phyloP scores from a whole-genome alignment of 1,140 invertebrate species.

The Leptestheria dahalacensis region DNA sequence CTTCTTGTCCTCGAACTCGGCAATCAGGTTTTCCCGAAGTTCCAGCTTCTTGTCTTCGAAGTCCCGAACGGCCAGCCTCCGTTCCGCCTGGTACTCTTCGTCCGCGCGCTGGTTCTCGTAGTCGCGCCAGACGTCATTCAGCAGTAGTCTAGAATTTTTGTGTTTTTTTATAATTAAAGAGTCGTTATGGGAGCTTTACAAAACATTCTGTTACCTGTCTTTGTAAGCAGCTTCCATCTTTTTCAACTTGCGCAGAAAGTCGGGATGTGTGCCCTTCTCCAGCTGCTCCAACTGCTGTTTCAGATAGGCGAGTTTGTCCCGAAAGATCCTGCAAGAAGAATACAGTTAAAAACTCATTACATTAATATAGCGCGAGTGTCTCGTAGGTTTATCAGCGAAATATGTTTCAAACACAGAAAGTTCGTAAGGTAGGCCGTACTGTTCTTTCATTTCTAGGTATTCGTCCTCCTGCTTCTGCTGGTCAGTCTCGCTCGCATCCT shows the following conservation, averaged over 20 bases:
- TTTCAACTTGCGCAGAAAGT: constrained; percentile 65
- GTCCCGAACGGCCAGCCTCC: constrained; percentile 71
- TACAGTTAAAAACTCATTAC: constrained; percentile 11
- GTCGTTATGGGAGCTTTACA: not conserved
- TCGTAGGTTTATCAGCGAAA: not conserved
- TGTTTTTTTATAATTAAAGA: constrained; percentile 5
- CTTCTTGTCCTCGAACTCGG: constrained; percentile 83
- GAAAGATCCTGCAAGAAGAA: constrained; percentile 58
- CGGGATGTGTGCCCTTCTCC: constrained; percentile 67
- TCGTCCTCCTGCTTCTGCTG: constrained; percentile 58
- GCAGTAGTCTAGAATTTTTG: constrained; percentile 35
- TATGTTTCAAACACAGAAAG: not conserved
- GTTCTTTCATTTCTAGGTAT: constrained; percentile 72
- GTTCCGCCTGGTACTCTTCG: constrained; percentile 71
- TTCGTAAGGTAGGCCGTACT: constrained; percentile 42
- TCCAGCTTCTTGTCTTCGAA: constrained; percentile 92
- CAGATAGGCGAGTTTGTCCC: constrained; percentile 74
- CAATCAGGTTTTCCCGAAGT: constrained; percentile 71
- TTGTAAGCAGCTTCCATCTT: constrained; percentile 65
- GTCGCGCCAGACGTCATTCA: constrained; percentile 70
- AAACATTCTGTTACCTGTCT: constrained; percentile 37
- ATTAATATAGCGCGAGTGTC: constrained; percentile 5
- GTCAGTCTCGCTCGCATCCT: constrained; percentile 80
- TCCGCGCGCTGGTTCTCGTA: constrained; percentile 74
- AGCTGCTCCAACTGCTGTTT: constrained; percentile 82